Evolutionary conservation across 2,888 invertebrate genomes (phyloP).

Genomic region (Eupeodes luniger): DNA sequence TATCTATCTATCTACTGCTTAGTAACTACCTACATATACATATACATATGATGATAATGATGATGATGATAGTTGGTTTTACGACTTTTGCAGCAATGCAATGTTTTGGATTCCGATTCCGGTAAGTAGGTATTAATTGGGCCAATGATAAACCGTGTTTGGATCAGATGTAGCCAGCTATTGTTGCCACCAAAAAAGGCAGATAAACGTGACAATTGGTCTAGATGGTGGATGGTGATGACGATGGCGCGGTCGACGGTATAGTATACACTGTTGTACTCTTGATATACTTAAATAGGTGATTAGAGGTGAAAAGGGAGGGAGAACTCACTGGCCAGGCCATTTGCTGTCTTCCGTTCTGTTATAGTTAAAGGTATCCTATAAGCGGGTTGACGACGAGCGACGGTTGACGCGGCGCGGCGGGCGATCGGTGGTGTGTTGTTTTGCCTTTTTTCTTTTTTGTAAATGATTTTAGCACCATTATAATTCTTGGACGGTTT

Average conservation of each 20-base stretch:
- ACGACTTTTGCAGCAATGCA: neutral
- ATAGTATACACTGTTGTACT: neutral
- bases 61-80: neutral
- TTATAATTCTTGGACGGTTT: conserved; percentile 38
- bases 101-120: conserved; percentile 53
- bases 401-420: too few relatives aligned
- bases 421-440: neutral
- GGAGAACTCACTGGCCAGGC: neutral
- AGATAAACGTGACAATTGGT: conserved; percentile 67
- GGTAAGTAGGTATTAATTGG: conserved; percentile 75
- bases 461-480: conserved; percentile 64
- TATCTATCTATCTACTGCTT: conserved; percentile 1
- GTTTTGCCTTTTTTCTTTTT: neutral
- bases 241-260: neutral
- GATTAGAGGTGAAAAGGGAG: conserved; percentile 28
- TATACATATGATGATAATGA: neutral
- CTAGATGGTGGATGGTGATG: neutral
- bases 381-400: neutral
- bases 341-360: conserved; percentile 36
- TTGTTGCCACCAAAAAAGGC: conserved; percentile 69
- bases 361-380: neutral
- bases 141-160: conserved; percentile 67
- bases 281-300: conserved; percentile 33
- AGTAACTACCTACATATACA: neutral
- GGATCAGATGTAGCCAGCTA: conserved; percentile 62